These are phyloP conservation scores for Saturnia japonica DNA, from an alignment of 2,888 invertebrate genomes.

Conservation along the genomic window DNA sequence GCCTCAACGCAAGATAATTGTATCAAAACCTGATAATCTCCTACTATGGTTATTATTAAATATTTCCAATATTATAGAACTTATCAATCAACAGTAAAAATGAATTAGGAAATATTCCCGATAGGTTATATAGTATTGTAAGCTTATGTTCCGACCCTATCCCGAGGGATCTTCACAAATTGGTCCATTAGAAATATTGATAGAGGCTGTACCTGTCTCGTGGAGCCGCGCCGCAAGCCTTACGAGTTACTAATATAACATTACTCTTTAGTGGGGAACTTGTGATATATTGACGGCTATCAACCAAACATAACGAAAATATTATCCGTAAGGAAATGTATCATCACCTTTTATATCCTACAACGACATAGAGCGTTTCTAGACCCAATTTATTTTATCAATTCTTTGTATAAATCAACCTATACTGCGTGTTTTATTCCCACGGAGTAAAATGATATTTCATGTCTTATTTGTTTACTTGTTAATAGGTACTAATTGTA, in stretches of 20 bases:
- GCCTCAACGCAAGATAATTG: too few species aligned
- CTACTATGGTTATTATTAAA: neutral
- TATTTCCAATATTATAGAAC: neutral
- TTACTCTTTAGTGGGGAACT: neutral
- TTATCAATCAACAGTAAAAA: neutral
- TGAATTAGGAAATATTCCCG: neutral
- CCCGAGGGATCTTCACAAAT: neutral
- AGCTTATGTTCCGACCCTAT: neutral
- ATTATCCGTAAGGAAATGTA: neutral
- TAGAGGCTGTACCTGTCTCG: neutral
- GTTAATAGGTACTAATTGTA: too few species aligned
- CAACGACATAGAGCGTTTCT: neutral
- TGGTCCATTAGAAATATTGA: slow-evolving; percentile 5
- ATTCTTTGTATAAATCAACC: neutral
- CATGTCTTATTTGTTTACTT: too few species aligned
- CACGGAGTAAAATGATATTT: too few species aligned
- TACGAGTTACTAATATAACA: neutral
- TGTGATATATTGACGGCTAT: neutral
- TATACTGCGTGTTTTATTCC: too few species aligned
- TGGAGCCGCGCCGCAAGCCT: neutral
- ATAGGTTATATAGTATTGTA: neutral
- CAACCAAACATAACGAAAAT: neutral
- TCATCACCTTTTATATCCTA: neutral
- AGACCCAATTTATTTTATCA: neutral
- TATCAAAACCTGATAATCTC: neutral